Evolutionary conservation across 2,113 vertebrate species (phyloP), one percentile per base, ranked within the genome.

Genomic region (Calidris pugnax): DNA sequence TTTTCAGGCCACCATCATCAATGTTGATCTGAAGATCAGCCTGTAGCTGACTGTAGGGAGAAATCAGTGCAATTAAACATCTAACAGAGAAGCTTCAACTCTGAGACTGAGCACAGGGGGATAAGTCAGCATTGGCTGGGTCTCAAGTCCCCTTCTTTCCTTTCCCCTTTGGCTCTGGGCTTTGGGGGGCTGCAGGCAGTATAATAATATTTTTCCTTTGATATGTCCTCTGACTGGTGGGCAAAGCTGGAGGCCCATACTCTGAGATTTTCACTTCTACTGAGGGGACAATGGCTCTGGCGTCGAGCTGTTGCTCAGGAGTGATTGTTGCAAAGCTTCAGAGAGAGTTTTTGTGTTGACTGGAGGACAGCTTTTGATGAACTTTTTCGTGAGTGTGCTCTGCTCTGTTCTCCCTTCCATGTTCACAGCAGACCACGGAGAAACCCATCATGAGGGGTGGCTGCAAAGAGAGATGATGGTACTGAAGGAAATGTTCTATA

Each of bases 341-440:
- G 51, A 19, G 45, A n/a, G 35, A 14, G 39, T 39, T 56, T 87
- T 91, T 33, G 9, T 33, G 26, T 6, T 93, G 50, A 3, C 35
- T 22, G 27, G 12, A 66, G 66, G 26, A 24, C 17, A 67, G 35
- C 9, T 78, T 59, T 73, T 74, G 69, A 14, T 55, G 55, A 47
- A 35, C 48, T 47, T 75, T 43, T 23, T 15, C 8, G 35, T 12
- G 28, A 20, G 5, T 13, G 10, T 41, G n/a, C 7, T 67, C 27
- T 86, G 51, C 30, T 69, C 28, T 66, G 4, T 30, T 74, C 71
- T 45, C 20, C 10, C 26, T 48, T 67, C 37, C 17, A 15, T 0
- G 0, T 12, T 7, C n/a, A 68, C 45, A 60, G n/a, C n/a, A 64
- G 28, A 66, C 28, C 27, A 26, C 0, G 3, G 17, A 37, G 10